phyloP scores from a whole-genome alignment of 1,140 invertebrate species.

The Zophobas atratus region DNA sequence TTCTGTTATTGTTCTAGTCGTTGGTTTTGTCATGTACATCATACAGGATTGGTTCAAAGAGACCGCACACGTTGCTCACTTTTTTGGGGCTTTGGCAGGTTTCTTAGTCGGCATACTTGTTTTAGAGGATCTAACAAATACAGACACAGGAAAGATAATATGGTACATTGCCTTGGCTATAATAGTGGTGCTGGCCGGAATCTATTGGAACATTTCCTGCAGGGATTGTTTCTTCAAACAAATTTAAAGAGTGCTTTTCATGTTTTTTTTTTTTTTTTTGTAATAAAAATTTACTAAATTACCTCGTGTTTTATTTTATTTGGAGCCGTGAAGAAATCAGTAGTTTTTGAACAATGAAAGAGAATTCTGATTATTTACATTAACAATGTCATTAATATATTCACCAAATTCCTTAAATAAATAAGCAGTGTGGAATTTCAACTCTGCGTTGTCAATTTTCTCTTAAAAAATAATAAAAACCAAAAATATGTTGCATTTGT shows the following conservation, averaged over 20 bases:
- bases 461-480: no score
- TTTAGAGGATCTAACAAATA: constrained; percentile 89
- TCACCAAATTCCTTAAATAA: no score
- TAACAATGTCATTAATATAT: no score
- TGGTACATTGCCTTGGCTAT: constrained; percentile 78
- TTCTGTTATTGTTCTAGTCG: constrained; percentile 75
- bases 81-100: constrained; percentile 87
- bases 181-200: not conserved
- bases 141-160: constrained; percentile 85
- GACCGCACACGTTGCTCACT: constrained; percentile 91
- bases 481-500: no score
- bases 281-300: no score
- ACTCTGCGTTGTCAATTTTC: no score
- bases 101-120: constrained; percentile 94
- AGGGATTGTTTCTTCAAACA: constrained; percentile 24
- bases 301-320: no score
- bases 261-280: no score
- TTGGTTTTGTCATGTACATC: constrained; percentile 88
- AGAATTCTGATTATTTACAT: no score
- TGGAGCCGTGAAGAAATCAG: no score
- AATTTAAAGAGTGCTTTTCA: not conserved
- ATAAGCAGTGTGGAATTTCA: no score
- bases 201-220: constrained; percentile 29
- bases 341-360: no score
- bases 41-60: constrained; percentile 77